phyloP scores from a whole-genome alignment of 2,113 vertebrate genomes.

The Myrmecobius fasciatus region DNA sequence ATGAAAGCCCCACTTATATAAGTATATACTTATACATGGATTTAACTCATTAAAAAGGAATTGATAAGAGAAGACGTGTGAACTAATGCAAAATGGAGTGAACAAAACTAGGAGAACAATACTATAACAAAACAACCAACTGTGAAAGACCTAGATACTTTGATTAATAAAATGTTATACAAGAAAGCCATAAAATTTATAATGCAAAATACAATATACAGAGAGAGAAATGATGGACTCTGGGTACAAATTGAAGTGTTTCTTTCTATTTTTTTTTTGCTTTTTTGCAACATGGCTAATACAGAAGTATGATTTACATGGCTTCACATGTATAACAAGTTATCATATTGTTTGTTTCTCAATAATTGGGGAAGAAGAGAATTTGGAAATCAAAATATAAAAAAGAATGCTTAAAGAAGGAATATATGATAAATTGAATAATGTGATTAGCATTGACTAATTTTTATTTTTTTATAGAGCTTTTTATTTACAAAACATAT shows the following conservation, averaged over 20 bases:
- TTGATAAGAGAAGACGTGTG: background rate
- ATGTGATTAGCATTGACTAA: background rate
- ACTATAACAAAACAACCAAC: background rate
- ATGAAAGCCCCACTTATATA: too few species aligned
- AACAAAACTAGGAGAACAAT: background rate
- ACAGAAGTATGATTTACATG: background rate
- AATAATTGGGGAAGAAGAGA: background rate
- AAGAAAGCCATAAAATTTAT: background rate
- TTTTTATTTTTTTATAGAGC: too few species aligned
- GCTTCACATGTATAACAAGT: background rate
- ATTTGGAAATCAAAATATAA: background rate
- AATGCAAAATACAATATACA: background rate
- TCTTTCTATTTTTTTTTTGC: background rate
- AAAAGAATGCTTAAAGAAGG: background rate
- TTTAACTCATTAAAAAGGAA: background rate
- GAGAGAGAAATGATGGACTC: background rate
- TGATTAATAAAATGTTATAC: background rate
- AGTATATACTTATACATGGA: background rate
- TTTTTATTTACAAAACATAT: too few species aligned
- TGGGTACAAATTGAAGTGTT: background rate
- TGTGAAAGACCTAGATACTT: background rate
- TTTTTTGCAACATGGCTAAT: background rate
- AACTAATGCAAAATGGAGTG: background rate
- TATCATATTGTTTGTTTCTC: background rate
- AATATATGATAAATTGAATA: background rate